Conservation (phyloP, 2,113 vertebrate species). For the Podiceps cristatus region DNA sequence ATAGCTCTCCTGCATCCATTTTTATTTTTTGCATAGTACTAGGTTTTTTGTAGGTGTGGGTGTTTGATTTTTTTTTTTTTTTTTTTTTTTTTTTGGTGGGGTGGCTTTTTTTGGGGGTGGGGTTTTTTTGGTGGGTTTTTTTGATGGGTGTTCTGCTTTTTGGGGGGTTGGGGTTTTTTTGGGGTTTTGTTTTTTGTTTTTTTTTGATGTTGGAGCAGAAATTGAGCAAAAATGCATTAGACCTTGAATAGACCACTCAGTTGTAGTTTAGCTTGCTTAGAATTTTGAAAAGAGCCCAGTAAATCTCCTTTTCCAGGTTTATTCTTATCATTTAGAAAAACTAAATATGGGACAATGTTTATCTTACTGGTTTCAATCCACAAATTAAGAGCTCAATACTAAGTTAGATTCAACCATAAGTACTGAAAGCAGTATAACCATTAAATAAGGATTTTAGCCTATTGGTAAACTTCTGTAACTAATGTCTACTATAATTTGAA, state of each 20-base stretch:
- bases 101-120: too few species aligned
- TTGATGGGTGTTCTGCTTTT: too few species aligned
- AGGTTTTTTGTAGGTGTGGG: neutral
- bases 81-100: too few species aligned
- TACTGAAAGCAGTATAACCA: neutral
- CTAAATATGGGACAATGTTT: neutral
- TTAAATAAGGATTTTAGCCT: neutral
- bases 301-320: neutral
- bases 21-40: neutral
- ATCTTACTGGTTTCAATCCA: neutral
- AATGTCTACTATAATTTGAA: neutral
- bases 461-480: neutral
- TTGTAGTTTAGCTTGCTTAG: neutral
- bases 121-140: too few species aligned
- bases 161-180: too few species aligned
- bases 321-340: neutral
- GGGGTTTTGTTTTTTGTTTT: too few species aligned
- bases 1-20: neutral
- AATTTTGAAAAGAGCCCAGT: neutral
- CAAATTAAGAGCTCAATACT: neutral
- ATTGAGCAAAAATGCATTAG: neutral
- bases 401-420: neutral
- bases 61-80: too few species aligned
- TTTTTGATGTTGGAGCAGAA: neutral
- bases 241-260: neutral